Base-by-base conservation (phyloP, 2,113 vertebrate species). In the Bufo gargarizans region DNA sequence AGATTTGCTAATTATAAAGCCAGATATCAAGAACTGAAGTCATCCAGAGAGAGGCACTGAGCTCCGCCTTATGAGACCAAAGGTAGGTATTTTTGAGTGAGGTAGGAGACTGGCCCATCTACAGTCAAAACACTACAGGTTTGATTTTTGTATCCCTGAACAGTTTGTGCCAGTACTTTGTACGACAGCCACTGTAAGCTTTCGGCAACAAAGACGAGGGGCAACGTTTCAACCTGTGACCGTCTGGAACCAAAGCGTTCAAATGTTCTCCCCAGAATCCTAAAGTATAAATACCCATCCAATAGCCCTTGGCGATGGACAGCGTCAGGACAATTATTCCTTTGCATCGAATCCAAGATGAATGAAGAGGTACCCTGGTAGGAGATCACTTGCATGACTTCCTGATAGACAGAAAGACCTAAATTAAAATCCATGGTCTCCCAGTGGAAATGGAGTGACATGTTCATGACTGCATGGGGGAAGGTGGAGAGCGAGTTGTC, bases 251-350 rank as follows among this genome's bases (percentile, higher is more conserved):
- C 33, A 33, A 77, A 61, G 22, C 63, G 20, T 77, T 61, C 50
- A 77, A 63, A 22, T 63, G 13, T 63, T 61, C 50, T 84, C 58
- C 20, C 61, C 72, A 77, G 72, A 33, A 86, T 47, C 63, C 10
- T 50, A 19, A 77, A 77, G 43, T 65, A 84, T 50, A 84, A 84
- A 84, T 47, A 22, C 20, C 12, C 82, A 22, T 86, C 47, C 87
- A 84, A 76, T 76, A 82, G 79, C 79, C 86, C 63, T 77, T 84
- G 71, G 80, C 80, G 33, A 88, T 55, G 71, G 47, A 83, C n/a
- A 53, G 16, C 43, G 58, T 43, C 69, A 88, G 79, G 80, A 83
- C 80, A 65, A 45, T 45, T 84, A 88, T 65, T 83, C 74, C 71
- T 77, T 65, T 63, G 79, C 87, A 61, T 65, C 55, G 47, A 67